Conservation (phyloP, 1,140 invertebrate species). For the Aphelenchoides fujianensis region DNA sequence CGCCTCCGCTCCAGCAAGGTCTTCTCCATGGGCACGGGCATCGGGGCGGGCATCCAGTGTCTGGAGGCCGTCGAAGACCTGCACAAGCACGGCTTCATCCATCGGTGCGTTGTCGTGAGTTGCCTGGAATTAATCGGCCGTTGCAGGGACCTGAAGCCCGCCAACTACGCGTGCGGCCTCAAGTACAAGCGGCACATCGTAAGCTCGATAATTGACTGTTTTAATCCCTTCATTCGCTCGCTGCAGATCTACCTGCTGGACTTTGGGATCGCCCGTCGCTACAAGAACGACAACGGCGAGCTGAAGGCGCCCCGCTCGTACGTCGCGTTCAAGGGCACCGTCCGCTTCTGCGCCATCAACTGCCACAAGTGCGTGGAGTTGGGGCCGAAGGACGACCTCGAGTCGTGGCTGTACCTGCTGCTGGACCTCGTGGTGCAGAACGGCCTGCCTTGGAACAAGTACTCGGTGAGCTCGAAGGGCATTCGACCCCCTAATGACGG, state of each 20-base stretch:
- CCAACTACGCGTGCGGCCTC: too few species aligned
- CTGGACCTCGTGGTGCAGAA: constrained; percentile 29
- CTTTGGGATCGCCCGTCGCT: too few species aligned
- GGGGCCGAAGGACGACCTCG: constrained; percentile 40
- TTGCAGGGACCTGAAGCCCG: constrained; percentile 40
- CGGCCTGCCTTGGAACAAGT: constrained; percentile 38
- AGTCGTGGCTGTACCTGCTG: too few species aligned
- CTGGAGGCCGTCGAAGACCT: too few species aligned
- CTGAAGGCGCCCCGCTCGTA: too few species aligned
- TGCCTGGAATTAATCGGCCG: constrained; percentile 10
- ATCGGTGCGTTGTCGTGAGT: too few species aligned
- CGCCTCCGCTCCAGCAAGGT: too few species aligned
- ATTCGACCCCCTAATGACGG: constrained; percentile 20
- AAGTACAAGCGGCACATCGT: too few species aligned
- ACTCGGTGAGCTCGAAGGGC: constrained; percentile 27
- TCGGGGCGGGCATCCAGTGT: too few species aligned
- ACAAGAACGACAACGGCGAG: constrained; percentile 38
- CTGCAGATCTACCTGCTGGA: constrained; percentile 41
- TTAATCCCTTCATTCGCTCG: neutral
- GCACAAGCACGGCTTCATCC: too few species aligned
- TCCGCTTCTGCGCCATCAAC: constrained; percentile 34
- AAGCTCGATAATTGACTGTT: constrained; percentile 27
- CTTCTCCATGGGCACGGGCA: too few species aligned
- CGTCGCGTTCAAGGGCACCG: constrained; percentile 37
- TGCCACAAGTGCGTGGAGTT: constrained; percentile 36